Base-by-base conservation (phyloP, 2,113 vertebrate genomes). In the Saguinus imperator region DNA sequence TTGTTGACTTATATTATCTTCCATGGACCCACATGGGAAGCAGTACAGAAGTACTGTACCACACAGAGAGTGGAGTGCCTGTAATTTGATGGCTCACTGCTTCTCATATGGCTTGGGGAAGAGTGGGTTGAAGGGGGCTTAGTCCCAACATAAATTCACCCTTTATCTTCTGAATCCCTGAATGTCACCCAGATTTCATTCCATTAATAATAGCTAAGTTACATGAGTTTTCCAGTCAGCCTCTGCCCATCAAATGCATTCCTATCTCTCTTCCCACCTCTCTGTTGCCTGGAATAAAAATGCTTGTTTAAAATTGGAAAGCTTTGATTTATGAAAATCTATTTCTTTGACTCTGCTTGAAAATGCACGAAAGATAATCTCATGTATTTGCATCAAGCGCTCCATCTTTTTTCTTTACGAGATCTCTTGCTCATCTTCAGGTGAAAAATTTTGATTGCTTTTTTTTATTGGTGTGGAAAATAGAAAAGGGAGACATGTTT, bases 391-490 rank as follows among this genome's bases (percentile, higher is more conserved):
- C n/a, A 96, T 86, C 81, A 93, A 77, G 79, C 12, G 12, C 8
- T 92, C 32, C 40, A 75, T 88, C 27, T n/a, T 96, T 79, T 92
- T 96, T 81, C 45, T 94, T 94, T 94, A 87, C 81, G 64, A 43
- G 48, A 82, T 93, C 50, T 92, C 55, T 94, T 92, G 79, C 57
- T 94, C 91, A 95, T 96, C 89, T 95, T 94, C 61, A 94, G 66
- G 76, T 96, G 70, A 94, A 97, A 97, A 94, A 5, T 35, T 93
- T 50, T 94, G 32, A 96, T 94, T 93, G 13, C 9, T 91, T 92
- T 88, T 81, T 94, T 95, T 97, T 81, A 92, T 87, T 89, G 72
- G 81, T 92, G 75, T 97, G 84, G 90, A 95, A 98, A 96, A 94
- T 57, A 93, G 57, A 88, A 96, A 84, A 94, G 21, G 66, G 57